A percentile compares a stretch with the other conserved stretches of the same genome.
Conservation (phyloP, 2,797 vertebrate genomes). For the Apogon talboti region DNA sequence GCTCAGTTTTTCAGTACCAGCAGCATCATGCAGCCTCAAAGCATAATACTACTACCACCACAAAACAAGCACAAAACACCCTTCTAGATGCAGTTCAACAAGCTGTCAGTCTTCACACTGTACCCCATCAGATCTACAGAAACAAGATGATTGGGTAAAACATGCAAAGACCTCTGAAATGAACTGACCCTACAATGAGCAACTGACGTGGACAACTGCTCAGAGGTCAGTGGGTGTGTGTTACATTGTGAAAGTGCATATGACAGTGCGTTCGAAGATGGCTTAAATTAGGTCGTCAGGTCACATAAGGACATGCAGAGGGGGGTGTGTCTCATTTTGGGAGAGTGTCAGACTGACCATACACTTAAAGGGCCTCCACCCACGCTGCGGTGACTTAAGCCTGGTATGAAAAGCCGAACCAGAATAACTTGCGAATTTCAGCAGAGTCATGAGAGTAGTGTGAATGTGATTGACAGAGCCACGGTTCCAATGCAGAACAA, state of each 20-base stretch:
- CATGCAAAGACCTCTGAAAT: not conserved
- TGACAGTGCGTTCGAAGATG: constrained; percentile 15
- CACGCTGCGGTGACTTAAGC: constrained; percentile 19
- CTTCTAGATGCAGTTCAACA: no score
- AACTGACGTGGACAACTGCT: constrained; percentile 60
- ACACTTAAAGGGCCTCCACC: constrained; percentile 38
- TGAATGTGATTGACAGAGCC: constrained; percentile 12
- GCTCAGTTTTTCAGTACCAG: no score
- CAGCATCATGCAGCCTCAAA: no score
- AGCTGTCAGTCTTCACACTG: no score
- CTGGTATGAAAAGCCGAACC: constrained; percentile 21
- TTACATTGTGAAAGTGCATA: constrained; percentile 43
- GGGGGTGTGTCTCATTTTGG: constrained; percentile 40
- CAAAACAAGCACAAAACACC: no score
- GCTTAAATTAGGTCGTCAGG: constrained; percentile 45
- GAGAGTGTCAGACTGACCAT: constrained; percentile 23
- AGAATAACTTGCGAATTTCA: constrained; percentile 41
- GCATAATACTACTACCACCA: no score
- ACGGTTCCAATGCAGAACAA: not conserved
- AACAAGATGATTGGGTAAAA: no score
- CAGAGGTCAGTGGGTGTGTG: constrained; percentile 47
- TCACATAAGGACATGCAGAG: constrained; percentile 61
- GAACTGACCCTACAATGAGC: constrained; percentile 17
- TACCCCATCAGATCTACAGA: no score
- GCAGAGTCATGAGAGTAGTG: constrained; percentile 31